Conservation (phyloP, 2,113 vertebrate species). For the Uria aalge region DNA sequence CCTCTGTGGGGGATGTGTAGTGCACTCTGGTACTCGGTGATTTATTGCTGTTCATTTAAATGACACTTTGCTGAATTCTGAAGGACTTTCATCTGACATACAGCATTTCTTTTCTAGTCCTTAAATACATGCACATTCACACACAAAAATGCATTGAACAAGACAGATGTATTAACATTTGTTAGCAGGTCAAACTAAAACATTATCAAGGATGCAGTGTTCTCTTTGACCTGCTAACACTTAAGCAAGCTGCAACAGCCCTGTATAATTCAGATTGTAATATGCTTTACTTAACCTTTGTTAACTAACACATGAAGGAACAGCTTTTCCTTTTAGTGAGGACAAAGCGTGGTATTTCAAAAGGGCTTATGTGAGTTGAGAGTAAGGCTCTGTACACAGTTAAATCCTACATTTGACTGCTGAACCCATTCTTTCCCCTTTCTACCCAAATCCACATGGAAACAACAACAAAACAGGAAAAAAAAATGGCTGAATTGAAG, state of each 20-base stretch:
- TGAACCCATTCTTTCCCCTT: background rate
- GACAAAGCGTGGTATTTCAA: constrained; percentile 53
- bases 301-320: constrained; percentile 47
- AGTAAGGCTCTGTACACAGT: background rate
- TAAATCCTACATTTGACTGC: constrained; percentile 6
- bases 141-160: background rate
- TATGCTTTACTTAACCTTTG: constrained; percentile 63
- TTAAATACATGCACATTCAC: constrained; percentile 37
- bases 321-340: constrained; percentile 32
- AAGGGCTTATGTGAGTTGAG: constrained; percentile 39
- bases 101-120: constrained; percentile 19
- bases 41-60: constrained; percentile 18
- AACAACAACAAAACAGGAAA: background rate
- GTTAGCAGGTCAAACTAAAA: constrained; percentile 36
- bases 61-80: constrained; percentile 1
- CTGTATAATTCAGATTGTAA: constrained; percentile 36
- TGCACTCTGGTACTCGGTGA: background rate
- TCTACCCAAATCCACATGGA: background rate
- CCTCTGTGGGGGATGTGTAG: background rate
- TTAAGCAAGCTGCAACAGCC: constrained; percentile 30
- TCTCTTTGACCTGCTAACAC: constrained; percentile 47
- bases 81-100: background rate
- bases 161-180: constrained; percentile 36
- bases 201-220: constrained; percentile 4
- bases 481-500: background rate